Evolutionary conservation across 2,888 invertebrate genomes (phyloP).

Genomic region (Melanostoma mellinum): DNA sequence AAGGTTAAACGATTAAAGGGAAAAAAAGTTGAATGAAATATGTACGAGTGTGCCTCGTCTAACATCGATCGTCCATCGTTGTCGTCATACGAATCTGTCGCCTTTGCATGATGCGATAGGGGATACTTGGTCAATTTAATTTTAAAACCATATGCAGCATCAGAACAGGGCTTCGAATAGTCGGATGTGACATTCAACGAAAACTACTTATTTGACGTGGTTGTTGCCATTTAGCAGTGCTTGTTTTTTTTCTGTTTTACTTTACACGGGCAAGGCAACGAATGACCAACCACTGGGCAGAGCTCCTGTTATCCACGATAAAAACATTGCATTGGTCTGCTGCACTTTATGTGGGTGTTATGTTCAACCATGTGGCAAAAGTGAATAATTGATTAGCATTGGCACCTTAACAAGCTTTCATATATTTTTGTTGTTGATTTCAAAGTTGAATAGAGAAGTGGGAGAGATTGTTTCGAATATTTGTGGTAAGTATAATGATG

Average conservation of each 20-base stretch:
- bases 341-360: slow-evolving; percentile 42
- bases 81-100: slow-evolving; percentile 45
- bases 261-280: slow-evolving; percentile 39
- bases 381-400: slow-evolving; percentile 72
- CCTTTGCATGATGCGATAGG: slow-evolving; percentile 63
- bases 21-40: slow-evolving; percentile 29
- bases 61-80: slow-evolving; percentile 37
- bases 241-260: slow-evolving; percentile 32
- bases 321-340: slow-evolving; percentile 27
- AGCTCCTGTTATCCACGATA: slow-evolving; percentile 23
- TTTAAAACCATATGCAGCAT: slow-evolving; percentile 43
- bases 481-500: slow-evolving; percentile 18
- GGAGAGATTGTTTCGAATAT: slow-evolving; percentile 30
- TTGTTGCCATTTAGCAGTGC: slow-evolving; percentile 32
- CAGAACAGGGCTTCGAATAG: slow-evolving; percentile 46
- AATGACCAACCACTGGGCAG: slow-evolving; percentile 14
- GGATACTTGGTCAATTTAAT: slow-evolving; percentile 65
- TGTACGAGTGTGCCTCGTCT: slow-evolving; percentile 33
- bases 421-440: slow-evolving; percentile 55
- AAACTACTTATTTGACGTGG: slow-evolving; percentile 47
- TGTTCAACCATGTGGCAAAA: slow-evolving; percentile 65
- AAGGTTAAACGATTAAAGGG: slow-evolving; percentile 17
- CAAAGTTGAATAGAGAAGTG: slow-evolving; percentile 25
- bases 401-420: slow-evolving; percentile 70
- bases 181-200: slow-evolving; percentile 39